Evolutionary conservation across 2,797 vertebrate species (phyloP), one percentile per base, ranked within the genome.

Genomic region (Sandelia bainsii): DNA sequence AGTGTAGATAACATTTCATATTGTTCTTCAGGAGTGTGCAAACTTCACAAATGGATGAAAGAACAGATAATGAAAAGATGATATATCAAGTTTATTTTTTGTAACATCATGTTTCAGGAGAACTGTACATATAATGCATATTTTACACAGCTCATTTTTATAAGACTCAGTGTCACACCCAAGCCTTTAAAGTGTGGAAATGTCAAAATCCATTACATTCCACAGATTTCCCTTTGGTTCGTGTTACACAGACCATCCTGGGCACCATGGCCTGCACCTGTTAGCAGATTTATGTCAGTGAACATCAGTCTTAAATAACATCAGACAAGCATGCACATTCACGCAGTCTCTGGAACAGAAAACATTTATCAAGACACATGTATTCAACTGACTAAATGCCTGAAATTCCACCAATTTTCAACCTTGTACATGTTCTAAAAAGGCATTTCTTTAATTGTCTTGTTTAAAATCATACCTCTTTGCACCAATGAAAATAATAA

Each of bases 51-150:
- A 52, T 8, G 6, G 19, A 81, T 14, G 16, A 70, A 65, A 51
- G 48, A 74, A 13, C 25, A 70, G 58, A 63, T 42, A 39, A 45
- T 58, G 52, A 51, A 39, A 62, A 19, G 53, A 66, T 65, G 61
- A 87, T 76, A 77, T 66, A 84, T 80, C 42, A n/a, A 10, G 70
- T 91, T 89, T 85, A 87, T 84, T 90, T 82, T 81, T 58, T 54
- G 74, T 84, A 78, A 83, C 76, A 83, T 59, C 34, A 27, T 84
- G 71, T 87, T 86, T 79, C 68, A 87, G 75, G 67, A 77, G 74
- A 87, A 77, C 79, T 86, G 64, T 86, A 87, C 87, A 92, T 73
- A 84, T 79, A 79, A 82, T 82, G 70, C 73, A 87, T 70, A 69
- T 79, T n/a, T 81, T 64, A 83, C 68, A 78, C 49, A 77, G 69